Evolutionary conservation across 2,113 vertebrate species (phyloP), one percentile per base, ranked within the genome.

Genomic region (Zosterops lateralis): DNA sequence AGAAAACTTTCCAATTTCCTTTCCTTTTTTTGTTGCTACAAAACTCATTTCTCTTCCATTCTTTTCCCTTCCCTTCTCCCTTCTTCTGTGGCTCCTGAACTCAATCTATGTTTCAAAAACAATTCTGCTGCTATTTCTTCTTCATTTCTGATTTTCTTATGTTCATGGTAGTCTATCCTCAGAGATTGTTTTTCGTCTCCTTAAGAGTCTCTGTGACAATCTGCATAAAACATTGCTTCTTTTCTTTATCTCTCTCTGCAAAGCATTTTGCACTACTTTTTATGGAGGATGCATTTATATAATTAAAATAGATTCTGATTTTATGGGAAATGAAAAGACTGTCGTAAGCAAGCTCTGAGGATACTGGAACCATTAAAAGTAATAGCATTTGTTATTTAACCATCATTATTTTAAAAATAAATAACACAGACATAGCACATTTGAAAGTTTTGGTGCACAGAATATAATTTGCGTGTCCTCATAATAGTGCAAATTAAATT

Each of bases 181-280:
- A 90, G 56, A 95, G 53, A 50, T 22, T 83, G 64, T 74, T 91
- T 91, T 87, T 71, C 17, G 0, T 79, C 34, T 92, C 67, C 51
- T 80, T 77, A 10, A 89, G 34, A 95, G 51, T 53, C 75, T 65
- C 79, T 86, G 64, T 73, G 36, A 15, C 47, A 94, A 81, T 91
- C 65, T 91, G 36, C 0, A 1, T 78, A 92, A 93, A 95, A 92
- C 57, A 86, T 60, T 80, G 51, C 40, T 71, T 70, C 38, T 89
- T 91, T 90, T 94, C 75, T 92, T 93, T 93, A 74, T 92, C 44
- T 88, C 67, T 91, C 82, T 78, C 82, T 88, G 90, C 65, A 96
- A 97, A 90, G 22, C 45, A 77, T 77, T 95, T 95, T 94, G 38
- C 24, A 31, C 36, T 61, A 77, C 72, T 88, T 97, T 88, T 93